Base-by-base conservation (phyloP, 2,888 invertebrate genomes). In the Muscina levida region DNA sequence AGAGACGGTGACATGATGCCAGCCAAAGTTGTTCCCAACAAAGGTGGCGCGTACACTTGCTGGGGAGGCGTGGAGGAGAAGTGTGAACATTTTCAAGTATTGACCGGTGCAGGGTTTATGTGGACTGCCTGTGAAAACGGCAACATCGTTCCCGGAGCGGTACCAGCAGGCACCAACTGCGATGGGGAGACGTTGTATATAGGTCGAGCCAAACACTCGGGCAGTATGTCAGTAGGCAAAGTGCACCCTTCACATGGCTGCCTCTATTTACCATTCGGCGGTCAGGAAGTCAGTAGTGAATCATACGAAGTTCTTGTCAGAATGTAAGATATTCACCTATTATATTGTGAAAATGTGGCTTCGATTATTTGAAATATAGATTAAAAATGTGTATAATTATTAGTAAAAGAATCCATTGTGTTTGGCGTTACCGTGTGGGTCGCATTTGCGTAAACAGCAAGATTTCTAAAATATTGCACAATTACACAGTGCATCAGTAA, bases 241-340 rank as follows among this genome's bases (percentile, higher is more conserved):
- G 92, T 94, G 24, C 94, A 94, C 84, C 92, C 92, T 0, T 93
- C 93, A 81, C 94, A 94, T 86, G 92, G 91, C 19, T 89, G 91
- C 24, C 92, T 93, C 85, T 94, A 94, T 89, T 93, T 94, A 82
- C 94, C 94, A 6, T 94, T 93, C 87, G 94, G 92, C 74, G 94
- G 95, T 0, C 92, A 93, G 87, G 95, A 95, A 87, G 90, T 92
- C 82, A 91, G 91, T 72, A 92, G 93, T 79, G 87, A 91, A 0
- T 92, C 93, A 83, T 95, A 95, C 89, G 95, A 96, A 89, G 92
- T 94, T 66, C 92, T 96, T 4, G 93, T 93, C 8, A 37, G 85
- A 65, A 26, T 51, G 6, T 87, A 85, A 56, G 31, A 31, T 31
- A 5, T 31, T 31, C 8, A 31, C 31, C 8, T 31, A 31, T 8